Evolutionary conservation across 2,797 vertebrate genomes (phyloP), one percentile per base, ranked within the genome.

Genomic region (Scarus forsteni): DNA sequence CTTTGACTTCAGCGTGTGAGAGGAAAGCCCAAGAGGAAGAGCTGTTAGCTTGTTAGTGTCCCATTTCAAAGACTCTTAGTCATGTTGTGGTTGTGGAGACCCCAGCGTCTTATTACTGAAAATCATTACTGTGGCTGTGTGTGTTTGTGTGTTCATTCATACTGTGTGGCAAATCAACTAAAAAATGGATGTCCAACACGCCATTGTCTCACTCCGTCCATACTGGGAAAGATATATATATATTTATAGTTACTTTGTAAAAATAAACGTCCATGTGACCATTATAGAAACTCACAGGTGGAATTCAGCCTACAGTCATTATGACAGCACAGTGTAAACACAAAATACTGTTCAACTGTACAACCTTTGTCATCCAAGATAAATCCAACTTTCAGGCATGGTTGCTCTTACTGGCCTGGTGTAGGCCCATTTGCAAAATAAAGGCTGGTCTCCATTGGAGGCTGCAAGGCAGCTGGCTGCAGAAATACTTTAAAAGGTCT

Each of bases 1-100:
- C 74, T 72, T 60, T 71, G 75, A 64, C 60, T 74, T 73, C 18
- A 70, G 39, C 0, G 19, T 60, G 61, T 15, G 5, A n/a, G 44
- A 49, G 55, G 67, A 66, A 16, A 13, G 48, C 16, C 52, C 40
- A 27, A 9, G 58, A 62, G 55, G 79, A 69, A 70, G 79, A 62
- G 71, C 39, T 11, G 64, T 54, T 73, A 68, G 81, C 89, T 92
- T 87, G 85, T 92, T 91, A 91, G 85, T 74, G 74, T 75, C 55
- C 44, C 9, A 15, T 71, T 84, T 77, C 75, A 85, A 73, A 85
- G 77, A 71, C 52, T 68, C 62, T 78, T 48, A 35, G 75, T 70
- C 66, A 57, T 61, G 34, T 10, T 34, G 62, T 50, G 66, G 73
- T 53, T 60, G 73, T 54, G 39, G 63, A 66, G 54, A 72, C 50